phyloP scores from a whole-genome alignment of 2,113 vertebrate genomes.

The Plectropomus leopardus region DNA sequence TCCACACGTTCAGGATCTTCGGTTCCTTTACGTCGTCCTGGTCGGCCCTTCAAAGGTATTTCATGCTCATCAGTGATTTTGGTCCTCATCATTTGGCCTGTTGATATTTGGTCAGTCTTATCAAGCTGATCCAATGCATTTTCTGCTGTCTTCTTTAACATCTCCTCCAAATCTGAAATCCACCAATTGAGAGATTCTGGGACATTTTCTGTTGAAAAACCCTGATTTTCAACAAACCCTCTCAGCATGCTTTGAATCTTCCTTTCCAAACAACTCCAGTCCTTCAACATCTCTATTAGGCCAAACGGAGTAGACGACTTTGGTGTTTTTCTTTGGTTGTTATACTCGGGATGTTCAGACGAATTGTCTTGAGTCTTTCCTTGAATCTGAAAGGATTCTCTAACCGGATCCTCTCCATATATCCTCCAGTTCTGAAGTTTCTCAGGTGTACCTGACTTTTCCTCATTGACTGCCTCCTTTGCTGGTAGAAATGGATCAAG shows the following conservation, averaged over 20 bases:
- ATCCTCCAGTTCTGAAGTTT: background rate
- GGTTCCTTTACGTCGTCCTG: background rate
- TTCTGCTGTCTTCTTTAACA: accelerated
- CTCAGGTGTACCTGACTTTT: background rate
- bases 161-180: background rate
- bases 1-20: background rate
- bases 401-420: background rate
- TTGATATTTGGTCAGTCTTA: background rate
- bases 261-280: background rate
- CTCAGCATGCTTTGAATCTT: background rate
- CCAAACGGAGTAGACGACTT: background rate
- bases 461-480: background rate
- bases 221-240: background rate
- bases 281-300: background rate
- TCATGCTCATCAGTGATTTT: background rate
- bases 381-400: background rate
- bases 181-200: background rate
- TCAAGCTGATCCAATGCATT: background rate
- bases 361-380: background rate
- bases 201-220: background rate
- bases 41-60: background rate
- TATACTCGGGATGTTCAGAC: background rate
- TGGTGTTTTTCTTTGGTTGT: background rate
- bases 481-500: background rate
- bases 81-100: background rate